Evolutionary conservation across 2,113 vertebrate species (phyloP).

Genomic region (Galbula dea): DNA sequence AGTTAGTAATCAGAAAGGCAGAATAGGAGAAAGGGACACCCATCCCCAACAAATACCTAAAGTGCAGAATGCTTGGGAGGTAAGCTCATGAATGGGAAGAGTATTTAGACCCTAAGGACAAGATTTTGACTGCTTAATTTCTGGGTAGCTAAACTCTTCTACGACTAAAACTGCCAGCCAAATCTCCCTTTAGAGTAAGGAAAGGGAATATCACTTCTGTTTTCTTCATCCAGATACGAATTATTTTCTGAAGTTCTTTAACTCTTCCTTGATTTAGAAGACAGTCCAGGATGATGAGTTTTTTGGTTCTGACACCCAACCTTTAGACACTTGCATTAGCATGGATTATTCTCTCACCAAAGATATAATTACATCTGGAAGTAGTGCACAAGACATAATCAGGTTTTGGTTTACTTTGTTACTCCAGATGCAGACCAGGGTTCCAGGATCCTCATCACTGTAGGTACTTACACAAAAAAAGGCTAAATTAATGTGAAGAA

Average conservation of each 20-base stretch:
- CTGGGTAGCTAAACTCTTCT: neutral
- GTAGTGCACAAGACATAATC: neutral
- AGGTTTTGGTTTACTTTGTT: neutral
- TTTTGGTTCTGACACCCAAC: neutral
- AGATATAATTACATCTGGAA: neutral
- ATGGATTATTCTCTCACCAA: neutral
- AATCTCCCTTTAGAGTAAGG: neutral
- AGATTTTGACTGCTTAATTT: neutral
- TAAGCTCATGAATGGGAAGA: neutral
- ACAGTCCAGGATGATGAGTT: neutral
- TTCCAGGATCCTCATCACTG: neutral
- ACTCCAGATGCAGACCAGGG: neutral
- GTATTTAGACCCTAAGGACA: neutral
- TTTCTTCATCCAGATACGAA: neutral
- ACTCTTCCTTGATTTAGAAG: neutral
- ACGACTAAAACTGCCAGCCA: neutral
- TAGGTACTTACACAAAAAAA: neutral
- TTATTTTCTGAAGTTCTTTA: neutral
- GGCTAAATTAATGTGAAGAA: neutral
- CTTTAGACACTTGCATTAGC: neutral
- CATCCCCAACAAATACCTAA: neutral
- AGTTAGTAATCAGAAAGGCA: neutral
- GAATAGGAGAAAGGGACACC: neutral
- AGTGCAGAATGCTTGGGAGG: neutral
- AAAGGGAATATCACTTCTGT: neutral